Base-by-base conservation (phyloP, 2,797 vertebrate genomes). In the Balearica regulorum region DNA sequence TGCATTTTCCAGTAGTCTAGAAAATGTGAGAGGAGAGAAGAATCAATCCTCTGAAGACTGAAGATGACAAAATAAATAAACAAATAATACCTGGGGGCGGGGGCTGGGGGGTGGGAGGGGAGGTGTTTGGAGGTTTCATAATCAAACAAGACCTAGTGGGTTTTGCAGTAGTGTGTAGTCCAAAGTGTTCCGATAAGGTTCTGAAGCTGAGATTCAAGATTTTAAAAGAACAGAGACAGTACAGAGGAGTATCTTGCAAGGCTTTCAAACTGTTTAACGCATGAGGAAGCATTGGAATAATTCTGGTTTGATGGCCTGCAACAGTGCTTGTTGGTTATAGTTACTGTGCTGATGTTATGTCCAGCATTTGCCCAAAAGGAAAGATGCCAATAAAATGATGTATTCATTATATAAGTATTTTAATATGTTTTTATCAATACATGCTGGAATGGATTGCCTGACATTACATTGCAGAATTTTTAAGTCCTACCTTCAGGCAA, bases 401-500 rank as follows among this genome's bases (percentile, higher is more conserved):
- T 94, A 96, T 97, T 97, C 95, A 95, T 98, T 97, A 97, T 96
- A 92, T 97, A 97, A 96, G 89, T 97, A 95, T 97, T 97, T 96
- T 97, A 97, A 94, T 97, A 96, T 90, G 85, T 97, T 97, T 96
- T 95, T 97, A 95, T 96, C 97, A 97, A 97, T 98, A 98, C 97
- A 96, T 98, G 95, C 98, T 98, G 98, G 97, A 98, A 96, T 98
- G 97, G 98, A 98, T 98, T 97, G 95, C 97, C 97, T 98, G 97
- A 98, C 98, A 98, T 98, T 98, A 98, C 98, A 98, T 93, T 98
- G 98, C 98, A 98, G 98, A 99, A 99, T 99, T 98, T 98, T 98
- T 98, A 99, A 99, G 98, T 98, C 97, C 97, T 99, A 99, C 99
- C 99, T 99, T 97, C 97, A 98, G 99, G 99, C 99, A 98, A 99